Conservation (phyloP, 2,113 vertebrate genomes). For the Plotosus lineatus region DNA sequence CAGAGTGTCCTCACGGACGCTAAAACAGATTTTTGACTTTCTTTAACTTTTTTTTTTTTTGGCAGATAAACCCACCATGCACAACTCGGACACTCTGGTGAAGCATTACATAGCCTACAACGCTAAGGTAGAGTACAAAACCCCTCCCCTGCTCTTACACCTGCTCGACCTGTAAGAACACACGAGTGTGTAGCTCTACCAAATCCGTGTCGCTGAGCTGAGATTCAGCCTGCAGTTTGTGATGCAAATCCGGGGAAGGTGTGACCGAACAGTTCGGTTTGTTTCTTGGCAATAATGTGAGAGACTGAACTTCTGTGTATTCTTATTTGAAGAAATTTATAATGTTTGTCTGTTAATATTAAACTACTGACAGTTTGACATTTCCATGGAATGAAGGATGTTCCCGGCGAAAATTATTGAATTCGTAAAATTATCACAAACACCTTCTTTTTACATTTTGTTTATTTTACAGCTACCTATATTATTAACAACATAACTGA, state of each 20-base stretch:
- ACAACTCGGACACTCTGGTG: constrained; percentile 49
- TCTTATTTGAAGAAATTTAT: background rate
- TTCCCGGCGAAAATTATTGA: background rate
- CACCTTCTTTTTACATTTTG: too few relatives aligned
- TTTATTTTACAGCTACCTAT: too few relatives aligned
- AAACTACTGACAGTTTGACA: background rate
- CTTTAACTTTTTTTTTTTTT: background rate
- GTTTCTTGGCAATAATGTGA: background rate
- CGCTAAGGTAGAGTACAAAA: constrained; percentile 47
- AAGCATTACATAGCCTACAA: constrained; percentile 49
- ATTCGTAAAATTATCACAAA: background rate
- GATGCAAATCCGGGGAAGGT: background rate
- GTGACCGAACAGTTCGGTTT: background rate
- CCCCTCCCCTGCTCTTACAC: background rate
- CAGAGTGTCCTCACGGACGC: background rate
- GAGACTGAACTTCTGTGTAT: background rate
- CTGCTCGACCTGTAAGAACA: background rate
- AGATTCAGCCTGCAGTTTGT: constrained; percentile 16
- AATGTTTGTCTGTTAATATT: background rate
- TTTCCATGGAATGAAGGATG: background rate
- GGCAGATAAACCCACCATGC: constrained; percentile 52
- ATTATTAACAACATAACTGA: background rate
- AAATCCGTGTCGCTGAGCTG: background rate
- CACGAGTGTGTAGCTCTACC: background rate
- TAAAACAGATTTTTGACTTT: background rate